Evolutionary conservation across 1,140 invertebrate genomes (phyloP).

Genomic region (Trissolcus basalis): DNA sequence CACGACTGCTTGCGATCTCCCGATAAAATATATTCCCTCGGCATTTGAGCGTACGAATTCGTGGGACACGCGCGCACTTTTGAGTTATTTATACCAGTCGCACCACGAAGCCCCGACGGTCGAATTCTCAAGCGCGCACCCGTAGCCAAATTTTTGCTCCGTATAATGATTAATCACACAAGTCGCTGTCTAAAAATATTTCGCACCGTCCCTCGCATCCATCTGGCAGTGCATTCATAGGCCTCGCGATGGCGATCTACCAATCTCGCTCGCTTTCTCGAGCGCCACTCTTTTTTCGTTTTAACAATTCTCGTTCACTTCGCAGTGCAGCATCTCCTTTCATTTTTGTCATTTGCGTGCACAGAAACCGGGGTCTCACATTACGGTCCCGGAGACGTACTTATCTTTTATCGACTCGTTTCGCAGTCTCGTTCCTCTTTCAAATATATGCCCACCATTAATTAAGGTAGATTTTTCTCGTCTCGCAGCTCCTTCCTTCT

Average conservation of each 20-base stretch:
- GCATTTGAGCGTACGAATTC: slow-evolving; percentile 26
- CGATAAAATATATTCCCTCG: slow-evolving; percentile 38
- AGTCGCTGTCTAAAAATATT: slow-evolving; percentile 52
- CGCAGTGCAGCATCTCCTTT: slow-evolving; percentile 38
- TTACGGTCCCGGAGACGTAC: slow-evolving; percentile 47
- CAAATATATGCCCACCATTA: slow-evolving; percentile 57
- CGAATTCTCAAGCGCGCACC: slow-evolving; percentile 43
- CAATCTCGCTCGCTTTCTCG: slow-evolving; percentile 20
- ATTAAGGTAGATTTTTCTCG: slow-evolving; percentile 58
- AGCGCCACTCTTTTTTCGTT: slow-evolving; percentile 13
- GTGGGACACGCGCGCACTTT: slow-evolving; percentile 18
- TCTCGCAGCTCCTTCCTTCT: slow-evolving; percentile 32
- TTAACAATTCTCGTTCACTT: slow-evolving; percentile 27
- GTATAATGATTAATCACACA: slow-evolving; percentile 64
- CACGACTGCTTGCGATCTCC: slow-evolving; percentile 28
- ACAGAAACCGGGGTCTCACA: slow-evolving; percentile 49
- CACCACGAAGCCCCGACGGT: slow-evolving; percentile 42
- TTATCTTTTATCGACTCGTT: slow-evolving; percentile 59
- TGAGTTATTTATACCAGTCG: slow-evolving; percentile 63
- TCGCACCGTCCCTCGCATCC: slow-evolving; percentile 18
- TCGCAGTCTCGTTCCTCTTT: slow-evolving; percentile 55
- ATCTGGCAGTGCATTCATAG: slow-evolving; percentile 23
- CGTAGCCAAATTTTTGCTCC: slow-evolving; percentile 43
- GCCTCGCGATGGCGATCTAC: slow-evolving; percentile 33
- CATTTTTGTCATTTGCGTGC: slow-evolving; percentile 59